A percentile compares a stretch with the other conserved stretches of the same genome.
Conservation (phyloP, 2,888 invertebrate species). For the Resseliella maxima region DNA sequence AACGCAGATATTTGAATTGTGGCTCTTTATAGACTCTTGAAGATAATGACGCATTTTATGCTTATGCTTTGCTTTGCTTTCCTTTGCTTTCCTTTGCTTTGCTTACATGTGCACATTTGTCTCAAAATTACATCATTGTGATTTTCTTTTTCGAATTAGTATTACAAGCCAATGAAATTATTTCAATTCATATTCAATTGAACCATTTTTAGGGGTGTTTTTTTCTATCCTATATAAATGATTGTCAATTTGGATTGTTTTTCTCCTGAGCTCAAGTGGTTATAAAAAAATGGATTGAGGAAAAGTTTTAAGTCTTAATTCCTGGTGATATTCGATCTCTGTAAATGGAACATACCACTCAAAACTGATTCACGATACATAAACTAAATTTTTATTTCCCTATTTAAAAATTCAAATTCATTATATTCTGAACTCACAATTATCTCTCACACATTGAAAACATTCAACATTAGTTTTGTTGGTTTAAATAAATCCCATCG, state of each 20-base stretch:
- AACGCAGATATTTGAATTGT: slow-evolving; percentile 21
- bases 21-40: background rate
- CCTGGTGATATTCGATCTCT: too few relatives aligned
- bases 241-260: background rate
- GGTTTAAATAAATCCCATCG: background rate
- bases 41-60: slow-evolving; percentile 8
- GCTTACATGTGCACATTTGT: background rate
- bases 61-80: background rate
- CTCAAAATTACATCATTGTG: background rate
- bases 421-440: background rate
- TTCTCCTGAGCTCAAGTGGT: background rate
- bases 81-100: background rate
- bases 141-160: background rate
- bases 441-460: background rate
- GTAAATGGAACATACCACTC: background rate
- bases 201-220: background rate
- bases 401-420: background rate
- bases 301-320: background rate
- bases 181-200: background rate
- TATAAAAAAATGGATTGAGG: background rate
- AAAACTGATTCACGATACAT: too few relatives aligned
- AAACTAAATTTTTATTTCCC: too few relatives aligned
- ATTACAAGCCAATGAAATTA: background rate
- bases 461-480: background rate
- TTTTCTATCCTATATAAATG: background rate